phyloP scores from a whole-genome alignment of 1,140 invertebrate species.

The Cardiocondyla obscurior region DNA sequence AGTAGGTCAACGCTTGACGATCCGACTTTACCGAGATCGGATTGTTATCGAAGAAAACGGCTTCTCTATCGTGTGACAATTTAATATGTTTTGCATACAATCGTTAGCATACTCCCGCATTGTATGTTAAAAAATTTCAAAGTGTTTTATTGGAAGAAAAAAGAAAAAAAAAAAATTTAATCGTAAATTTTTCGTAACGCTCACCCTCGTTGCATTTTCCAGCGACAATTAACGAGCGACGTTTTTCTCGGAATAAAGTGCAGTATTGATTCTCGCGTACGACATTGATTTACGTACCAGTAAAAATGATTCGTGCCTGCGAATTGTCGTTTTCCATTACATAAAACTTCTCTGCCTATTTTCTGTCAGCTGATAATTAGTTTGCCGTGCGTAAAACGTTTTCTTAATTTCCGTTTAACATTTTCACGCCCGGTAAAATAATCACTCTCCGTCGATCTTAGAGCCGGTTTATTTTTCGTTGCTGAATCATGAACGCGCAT shows the following conservation, averaged over 20 bases:
- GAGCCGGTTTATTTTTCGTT: neutral
- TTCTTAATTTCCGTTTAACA: neutral
- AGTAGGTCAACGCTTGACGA: slow-evolving; percentile 50
- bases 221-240: neutral
- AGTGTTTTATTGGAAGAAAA: too few relatives aligned
- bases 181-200: neutral
- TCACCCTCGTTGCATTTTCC: neutral
- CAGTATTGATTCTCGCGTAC: neutral
- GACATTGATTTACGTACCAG: neutral
- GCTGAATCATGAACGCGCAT: neutral
- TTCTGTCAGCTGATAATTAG: neutral
- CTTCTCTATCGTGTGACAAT: neutral
- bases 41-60: neutral
- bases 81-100: neutral
- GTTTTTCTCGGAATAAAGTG: neutral
- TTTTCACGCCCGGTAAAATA: neutral
- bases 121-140: too few relatives aligned
- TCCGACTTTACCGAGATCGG: slow-evolving; percentile 3
- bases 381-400: neutral
- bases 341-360: neutral
- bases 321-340: neutral
- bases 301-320: neutral
- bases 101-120: too few relatives aligned
- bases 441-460: neutral
- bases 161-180: too few relatives aligned